Evolutionary conservation across 2,113 vertebrate genomes (phyloP), one percentile per base, ranked within the genome.

Genomic region (Pomatorhinus ruficollis): DNA sequence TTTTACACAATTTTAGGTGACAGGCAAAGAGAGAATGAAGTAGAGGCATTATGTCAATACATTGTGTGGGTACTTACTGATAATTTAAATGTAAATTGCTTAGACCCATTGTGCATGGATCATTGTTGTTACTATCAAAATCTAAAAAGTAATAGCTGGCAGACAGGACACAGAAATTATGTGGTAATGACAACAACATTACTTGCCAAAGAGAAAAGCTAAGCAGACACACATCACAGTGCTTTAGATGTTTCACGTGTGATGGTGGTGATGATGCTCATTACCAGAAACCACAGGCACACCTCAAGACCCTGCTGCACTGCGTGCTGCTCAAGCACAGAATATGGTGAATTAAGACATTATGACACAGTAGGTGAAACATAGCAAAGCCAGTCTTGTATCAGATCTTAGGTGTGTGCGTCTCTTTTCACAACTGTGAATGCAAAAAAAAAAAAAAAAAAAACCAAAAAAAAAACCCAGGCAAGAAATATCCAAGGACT

Each of bases 271-370:
- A 61, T 74, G 47, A 42, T 37, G 39, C 11, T 78, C 4, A 1
- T 78, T 72, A 83, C 20, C 24, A 70, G 42, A 52, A 88, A 65
- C 23, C 42, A 30, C 86, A 71, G 72, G 76, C 35, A 86, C 42
- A 78, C 13, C 27, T 39, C 9, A 1, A 64, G 42, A 71, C 5
- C 35, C 50, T 0, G 0, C 52, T 63, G 71, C 2, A 3, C 54
- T 28, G 33, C 83, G 42, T 44, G 47, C 66, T 89, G 68, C 42
- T 31, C 49, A 59, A 77, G 39, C 54, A 74, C 12, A 25, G 64
- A 50, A 54, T 45, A 40, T 47, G 69, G 65, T 0, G 1, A 63
- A 74, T 69, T 44, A 68, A 93, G 63, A 54, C 12, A 4, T 39
- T 89, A 35, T 81, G 19, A 53, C 45, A 50, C 63, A 77, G 50